Evolutionary conservation across 2,888 invertebrate species (phyloP), one percentile per base, ranked within the genome.

Genomic region (Eudasyphora cyanicolor): DNA sequence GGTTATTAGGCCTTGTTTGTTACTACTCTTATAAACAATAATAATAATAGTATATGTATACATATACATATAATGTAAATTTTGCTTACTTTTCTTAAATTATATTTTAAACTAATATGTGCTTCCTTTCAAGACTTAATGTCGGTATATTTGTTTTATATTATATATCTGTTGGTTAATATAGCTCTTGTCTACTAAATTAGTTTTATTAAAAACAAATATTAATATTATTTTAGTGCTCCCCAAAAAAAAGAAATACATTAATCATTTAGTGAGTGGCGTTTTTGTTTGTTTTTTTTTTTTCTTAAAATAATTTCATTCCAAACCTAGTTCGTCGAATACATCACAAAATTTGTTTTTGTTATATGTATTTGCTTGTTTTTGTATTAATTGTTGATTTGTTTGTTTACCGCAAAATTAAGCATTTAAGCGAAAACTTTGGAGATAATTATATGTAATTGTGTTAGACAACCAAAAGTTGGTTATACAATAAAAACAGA

Each of bases 311-410:
- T 10, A 10, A 24, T 45, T 24, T 45, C 35, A 64, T 29, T 64
- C 32, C 27, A 64, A 64, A 35, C 35, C n/a, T n/a, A n/a, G n/a
- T n/a, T n/a, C 45, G 60, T 24, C 29, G n/a, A 60, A 32, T n/a
- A n/a, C n/a, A 29, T 17, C 14, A 60, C 14, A 32, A 60, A 29
- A 60, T 32, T n/a, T n/a, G n/a, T n/a, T n/a, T n/a, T n/a, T n/a
- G n/a, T n/a, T 32, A 32, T 12, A 64, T 64, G 85, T n/a, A 88
- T 87, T 88, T 87, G 87, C 85, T 88, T 88, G 86, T 86, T 86
- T 87, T 86, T 87, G 86, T 86, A 88, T 88, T 87, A 86, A 86
- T 86, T 85, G 83, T 80, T 73, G 69, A 67, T 60, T 29, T 32
- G 38, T 32, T 62, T 17, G 24, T 35, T 29, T 49, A 17, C 54